Percentiles rank a stretch among this genome's conserved stretches.
Evolutionary conservation across 2,113 vertebrate species (phyloP).

Genomic region (Seriola aureovittata): DNA sequence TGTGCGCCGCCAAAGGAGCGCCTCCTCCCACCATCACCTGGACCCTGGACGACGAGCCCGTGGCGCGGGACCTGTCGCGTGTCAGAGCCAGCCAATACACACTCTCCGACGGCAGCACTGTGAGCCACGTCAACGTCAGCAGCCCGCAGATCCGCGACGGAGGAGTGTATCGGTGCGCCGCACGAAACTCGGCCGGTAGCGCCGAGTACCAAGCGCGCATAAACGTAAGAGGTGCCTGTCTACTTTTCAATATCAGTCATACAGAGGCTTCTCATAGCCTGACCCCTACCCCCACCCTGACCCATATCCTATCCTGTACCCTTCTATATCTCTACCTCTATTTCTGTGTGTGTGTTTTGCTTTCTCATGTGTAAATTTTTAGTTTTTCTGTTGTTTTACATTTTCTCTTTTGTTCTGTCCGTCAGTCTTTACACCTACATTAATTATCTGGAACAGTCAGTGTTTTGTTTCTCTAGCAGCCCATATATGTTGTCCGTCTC

Average conservation of each 20-base stretch:
- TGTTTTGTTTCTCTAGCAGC: slow-evolving; percentile 26
- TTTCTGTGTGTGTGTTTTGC: slow-evolving; percentile 73
- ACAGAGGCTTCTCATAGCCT: slow-evolving; percentile 85
- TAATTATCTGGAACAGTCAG: background rate
- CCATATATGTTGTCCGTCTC: slow-evolving; percentile 10
- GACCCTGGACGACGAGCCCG: slow-evolving; percentile 96
- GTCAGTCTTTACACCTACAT: slow-evolving; percentile 8
- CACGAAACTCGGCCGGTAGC: slow-evolving; percentile 99
- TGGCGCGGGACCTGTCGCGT: slow-evolving; percentile 89
- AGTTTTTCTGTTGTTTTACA: slow-evolving; percentile 11
- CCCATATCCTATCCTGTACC: slow-evolving; percentile 59
- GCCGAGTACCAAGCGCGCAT: slow-evolving; percentile 99
- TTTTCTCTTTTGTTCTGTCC: slow-evolving; percentile 20
- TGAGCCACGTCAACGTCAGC: slow-evolving; percentile 97
- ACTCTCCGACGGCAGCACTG: slow-evolving; percentile 94
- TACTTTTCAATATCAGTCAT: slow-evolving; percentile 99
- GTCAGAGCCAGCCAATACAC: slow-evolving; percentile 96
- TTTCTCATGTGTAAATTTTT: slow-evolving; percentile 28
- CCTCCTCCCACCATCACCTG: slow-evolving; percentile 97
- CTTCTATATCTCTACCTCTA: slow-evolving; percentile 64
- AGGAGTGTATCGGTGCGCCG: slow-evolving; percentile 98
- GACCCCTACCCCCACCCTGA: slow-evolving; percentile 66
- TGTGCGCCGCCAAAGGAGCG: slow-evolving; percentile 96
- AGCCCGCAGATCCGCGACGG: slow-evolving; percentile 97
- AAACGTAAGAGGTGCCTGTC: slow-evolving; percentile 99